Conservation (phyloP, 2,797 vertebrate genomes). For the Characodon lateralis region DNA sequence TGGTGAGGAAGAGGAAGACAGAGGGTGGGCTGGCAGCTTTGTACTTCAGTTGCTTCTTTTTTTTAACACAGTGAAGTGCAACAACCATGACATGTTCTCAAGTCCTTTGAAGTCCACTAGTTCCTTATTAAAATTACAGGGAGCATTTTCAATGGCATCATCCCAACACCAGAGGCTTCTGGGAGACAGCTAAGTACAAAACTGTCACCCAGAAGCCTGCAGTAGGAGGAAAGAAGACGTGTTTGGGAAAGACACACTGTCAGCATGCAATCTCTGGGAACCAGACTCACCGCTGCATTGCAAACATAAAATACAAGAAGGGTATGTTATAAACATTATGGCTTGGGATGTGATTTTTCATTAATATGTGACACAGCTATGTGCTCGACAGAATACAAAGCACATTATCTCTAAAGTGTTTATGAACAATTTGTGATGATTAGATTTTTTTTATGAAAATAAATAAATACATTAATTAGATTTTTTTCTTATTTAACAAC, state of each 20-base stretch:
- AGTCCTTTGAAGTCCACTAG: constrained; percentile 69
- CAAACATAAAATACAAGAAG: constrained; percentile 33
- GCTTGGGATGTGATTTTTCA: neutral
- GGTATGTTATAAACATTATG: neutral
- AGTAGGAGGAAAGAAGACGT: constrained; percentile 36
- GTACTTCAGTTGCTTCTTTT: constrained; percentile 46
- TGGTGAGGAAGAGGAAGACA: constrained; percentile 27
- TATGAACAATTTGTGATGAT: neutral
- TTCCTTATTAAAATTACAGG: constrained; percentile 72
- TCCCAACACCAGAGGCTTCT: constrained; percentile 72
- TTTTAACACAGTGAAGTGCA: constrained; percentile 57
- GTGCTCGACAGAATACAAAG: neutral
- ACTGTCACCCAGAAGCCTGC: neutral
- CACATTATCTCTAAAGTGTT: neutral
- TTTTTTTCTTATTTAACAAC: neutral
- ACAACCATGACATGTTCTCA: constrained; percentile 64
- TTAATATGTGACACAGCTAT: constrained; percentile 41
- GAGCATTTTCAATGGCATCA: constrained; percentile 71
- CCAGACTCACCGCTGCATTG: constrained; percentile 39
- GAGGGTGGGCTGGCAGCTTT: constrained; percentile 44
- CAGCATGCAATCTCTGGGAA: constrained; percentile 53
- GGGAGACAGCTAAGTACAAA: constrained; percentile 72
- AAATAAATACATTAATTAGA: neutral
- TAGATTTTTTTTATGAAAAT: neutral
- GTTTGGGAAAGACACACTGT: constrained; percentile 51